Evolutionary conservation across 1,140 invertebrate genomes (phyloP).

Genomic region (Dreissena polymorpha): DNA sequence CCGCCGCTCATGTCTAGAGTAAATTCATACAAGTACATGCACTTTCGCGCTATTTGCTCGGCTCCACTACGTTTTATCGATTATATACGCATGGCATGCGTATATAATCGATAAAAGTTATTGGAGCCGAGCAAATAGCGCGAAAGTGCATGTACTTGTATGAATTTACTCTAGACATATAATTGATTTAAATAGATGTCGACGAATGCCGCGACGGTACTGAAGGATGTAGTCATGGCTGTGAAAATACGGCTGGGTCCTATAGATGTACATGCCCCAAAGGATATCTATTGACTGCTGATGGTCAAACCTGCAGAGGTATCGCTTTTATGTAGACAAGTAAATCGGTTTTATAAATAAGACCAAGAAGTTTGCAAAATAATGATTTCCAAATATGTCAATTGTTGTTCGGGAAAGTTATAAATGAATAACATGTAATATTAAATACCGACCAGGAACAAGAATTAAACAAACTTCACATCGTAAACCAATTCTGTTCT

Average conservation of each 20-base stretch:
- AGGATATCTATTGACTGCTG: background rate
- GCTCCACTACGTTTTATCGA: no score
- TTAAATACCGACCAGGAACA: background rate
- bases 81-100: no score
- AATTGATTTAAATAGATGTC: background rate
- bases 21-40: no score
- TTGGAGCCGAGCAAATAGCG: no score
- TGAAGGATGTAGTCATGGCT: slow-evolving; percentile 9
- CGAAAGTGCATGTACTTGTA: no score
- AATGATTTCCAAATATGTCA: background rate
- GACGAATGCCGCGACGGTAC: slow-evolving; percentile 3
- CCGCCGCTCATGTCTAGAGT: no score
- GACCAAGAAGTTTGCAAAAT: background rate
- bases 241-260: slow-evolving; percentile 17
- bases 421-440: background rate
- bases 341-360: background rate
- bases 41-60: no score
- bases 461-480: background rate
- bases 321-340: background rate
- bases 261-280: slow-evolving; percentile 20
- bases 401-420: background rate
- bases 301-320: slow-evolving; percentile 18
- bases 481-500: background rate
- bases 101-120: no score
- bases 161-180: no score